Conservation (phyloP, 2,113 vertebrate species). For the Aptenodytes forsteri region DNA sequence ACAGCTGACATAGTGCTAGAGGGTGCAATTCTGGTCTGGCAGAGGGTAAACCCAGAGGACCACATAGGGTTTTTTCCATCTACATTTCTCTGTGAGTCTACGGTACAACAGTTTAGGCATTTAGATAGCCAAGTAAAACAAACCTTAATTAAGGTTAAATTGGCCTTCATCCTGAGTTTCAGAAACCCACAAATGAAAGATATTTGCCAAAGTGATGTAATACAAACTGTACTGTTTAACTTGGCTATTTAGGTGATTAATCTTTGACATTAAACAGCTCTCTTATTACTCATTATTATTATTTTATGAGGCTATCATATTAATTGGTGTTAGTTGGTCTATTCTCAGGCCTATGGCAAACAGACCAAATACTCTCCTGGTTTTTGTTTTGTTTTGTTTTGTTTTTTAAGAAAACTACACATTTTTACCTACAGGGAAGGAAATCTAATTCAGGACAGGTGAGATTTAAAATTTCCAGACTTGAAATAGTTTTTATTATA, state of each 20-base stretch:
- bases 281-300: neutral
- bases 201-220: neutral
- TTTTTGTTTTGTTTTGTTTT: no score
- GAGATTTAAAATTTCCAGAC: neutral
- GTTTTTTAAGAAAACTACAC: neutral
- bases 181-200: neutral
- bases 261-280: neutral
- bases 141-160: neutral
- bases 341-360: neutral
- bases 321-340: neutral
- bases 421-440: neutral
- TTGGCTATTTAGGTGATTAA: neutral
- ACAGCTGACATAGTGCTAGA: neutral
- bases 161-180: neutral
- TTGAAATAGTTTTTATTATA: neutral
- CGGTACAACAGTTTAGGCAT: neutral
- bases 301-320: slow-evolving; percentile 18
- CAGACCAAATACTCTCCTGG: neutral
- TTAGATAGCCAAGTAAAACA: neutral
- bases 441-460: neutral
- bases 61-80: neutral
- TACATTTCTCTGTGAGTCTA: neutral
- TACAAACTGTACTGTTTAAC: neutral
- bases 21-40: neutral
- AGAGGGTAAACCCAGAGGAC: neutral